Percentiles rank a stretch among this genome's conserved stretches.
These are phyloP conservation scores for Ceramica pisi DNA, from an alignment of 2,888 invertebrate species.

Conservation along the genomic window DNA sequence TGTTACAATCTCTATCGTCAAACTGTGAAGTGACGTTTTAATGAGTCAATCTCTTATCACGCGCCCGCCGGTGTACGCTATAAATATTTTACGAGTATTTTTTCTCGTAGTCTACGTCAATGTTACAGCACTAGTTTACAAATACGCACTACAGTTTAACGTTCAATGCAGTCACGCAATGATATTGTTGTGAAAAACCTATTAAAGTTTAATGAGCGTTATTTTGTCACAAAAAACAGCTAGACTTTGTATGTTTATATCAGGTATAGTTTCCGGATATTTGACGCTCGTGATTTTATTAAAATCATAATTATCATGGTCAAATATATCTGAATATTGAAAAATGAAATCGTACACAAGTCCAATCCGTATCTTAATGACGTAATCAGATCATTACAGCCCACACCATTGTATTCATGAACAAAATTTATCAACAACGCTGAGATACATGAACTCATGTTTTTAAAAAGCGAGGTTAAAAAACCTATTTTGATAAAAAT, in stretches of 20 bases:
- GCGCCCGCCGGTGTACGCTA: constrained; percentile 49
- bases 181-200: constrained; percentile 50
- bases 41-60: constrained; percentile 74
- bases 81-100: constrained; percentile 66
- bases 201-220: constrained; percentile 38
- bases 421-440: constrained; percentile 56
- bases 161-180: constrained; percentile 56
- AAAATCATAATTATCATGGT: constrained; percentile 7
- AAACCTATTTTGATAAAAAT: constrained; percentile 61
- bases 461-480: constrained; percentile 61
- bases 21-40: constrained; percentile 68
- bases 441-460: constrained; percentile 47
- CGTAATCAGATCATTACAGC: constrained; percentile 50
- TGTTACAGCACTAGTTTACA: constrained; percentile 62
- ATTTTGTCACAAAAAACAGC: constrained; percentile 26
- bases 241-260: constrained; percentile 4
- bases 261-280: constrained; percentile 12
- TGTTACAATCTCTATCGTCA: constrained; percentile 52
- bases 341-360: constrained; percentile 19
- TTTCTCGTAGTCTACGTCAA: constrained; percentile 65
- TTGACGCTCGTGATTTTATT: neutral
- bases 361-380: constrained; percentile 37
- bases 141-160: constrained; percentile 54
- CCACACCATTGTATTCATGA: constrained; percentile 57
- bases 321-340: constrained; percentile 16